Evolutionary conservation across 2,888 invertebrate species (phyloP).

Genomic region (Mellilla xanthometata): DNA sequence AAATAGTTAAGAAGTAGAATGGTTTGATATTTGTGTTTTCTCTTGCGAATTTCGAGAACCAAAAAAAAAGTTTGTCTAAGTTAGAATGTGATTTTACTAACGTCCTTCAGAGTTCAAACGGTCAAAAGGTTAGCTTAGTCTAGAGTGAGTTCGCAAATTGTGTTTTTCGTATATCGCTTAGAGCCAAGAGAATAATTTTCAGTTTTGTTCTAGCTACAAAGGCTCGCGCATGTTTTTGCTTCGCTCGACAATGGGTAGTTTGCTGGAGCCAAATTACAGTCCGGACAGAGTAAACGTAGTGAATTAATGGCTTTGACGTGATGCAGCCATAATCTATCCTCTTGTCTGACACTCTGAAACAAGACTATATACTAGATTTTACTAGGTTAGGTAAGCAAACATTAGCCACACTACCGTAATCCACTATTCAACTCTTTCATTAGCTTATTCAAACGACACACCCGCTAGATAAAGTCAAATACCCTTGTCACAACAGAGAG

Average conservation of each 20-base stretch:
- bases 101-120: conserved; percentile 25
- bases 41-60: conserved; percentile 14
- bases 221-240: conserved; percentile 26
- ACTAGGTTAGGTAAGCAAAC: neutral
- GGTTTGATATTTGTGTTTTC: conserved; percentile 8
- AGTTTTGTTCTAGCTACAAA: conserved; percentile 27
- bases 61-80: conserved; percentile 22
- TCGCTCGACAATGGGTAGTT: conserved; percentile 18
- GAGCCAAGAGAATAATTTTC: conserved; percentile 23
- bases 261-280: conserved; percentile 25
- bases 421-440: neutral
- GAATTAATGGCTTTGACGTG: conserved; percentile 23
- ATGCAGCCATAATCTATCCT: conserved; percentile 17
- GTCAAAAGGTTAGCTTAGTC: conserved; percentile 25
- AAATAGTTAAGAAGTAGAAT: conserved; percentile 1
- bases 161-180: too few relatives aligned
- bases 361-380: neutral
- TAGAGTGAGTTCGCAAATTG: neutral
- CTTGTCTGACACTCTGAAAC: conserved; percentile 2
- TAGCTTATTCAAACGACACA: neutral
- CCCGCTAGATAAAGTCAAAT: neutral
- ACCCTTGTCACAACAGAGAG: too few relatives aligned
- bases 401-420: neutral
- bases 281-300: conserved; percentile 15
- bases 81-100: conserved; percentile 23